Evolutionary conservation across 53 echinoderm and acorn worm species (phyloP).

Genomic region (Actinopyga echinites): DNA sequence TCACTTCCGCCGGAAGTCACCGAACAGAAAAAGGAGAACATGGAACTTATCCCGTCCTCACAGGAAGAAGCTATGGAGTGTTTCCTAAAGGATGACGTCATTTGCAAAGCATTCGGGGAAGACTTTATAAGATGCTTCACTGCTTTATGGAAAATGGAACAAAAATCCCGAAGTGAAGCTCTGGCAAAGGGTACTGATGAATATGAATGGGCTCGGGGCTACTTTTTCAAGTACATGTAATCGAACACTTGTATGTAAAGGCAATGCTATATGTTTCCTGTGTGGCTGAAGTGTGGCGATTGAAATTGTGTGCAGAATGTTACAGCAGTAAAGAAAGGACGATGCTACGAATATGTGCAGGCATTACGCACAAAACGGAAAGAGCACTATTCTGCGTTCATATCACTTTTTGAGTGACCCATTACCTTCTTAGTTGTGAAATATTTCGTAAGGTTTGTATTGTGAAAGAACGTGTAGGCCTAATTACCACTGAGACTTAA

Average conservation of each 20-base stretch:
- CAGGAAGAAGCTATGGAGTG: slow-evolving; percentile 42
- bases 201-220: slow-evolving; percentile 48
- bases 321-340: no score
- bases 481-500: no score
- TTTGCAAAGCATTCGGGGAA: slow-evolving; percentile 56
- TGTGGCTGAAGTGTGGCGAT: no score
- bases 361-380: no score
- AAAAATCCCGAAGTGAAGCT: slow-evolving; percentile 23
- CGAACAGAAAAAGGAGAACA: neutral
- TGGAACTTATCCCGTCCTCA: neutral
- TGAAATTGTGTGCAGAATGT: no score
- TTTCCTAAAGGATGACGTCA: slow-evolving; percentile 45
- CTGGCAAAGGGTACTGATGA: slow-evolving; percentile 41
- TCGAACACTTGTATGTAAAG: neutral
- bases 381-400: no score
- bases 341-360: no score
- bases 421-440: no score
- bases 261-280: no score
- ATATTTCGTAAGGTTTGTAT: no score
- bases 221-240: slow-evolving; percentile 62
- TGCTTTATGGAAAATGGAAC: slow-evolving; percentile 45
- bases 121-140: slow-evolving; percentile 65
- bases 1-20: slow-evolving; percentile 39
- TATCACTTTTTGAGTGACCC: no score
- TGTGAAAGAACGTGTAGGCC: no score